These are phyloP conservation scores for Dasysyrphus albostriatus DNA, from an alignment of 2,888 invertebrate species.

Conservation along the genomic window DNA sequence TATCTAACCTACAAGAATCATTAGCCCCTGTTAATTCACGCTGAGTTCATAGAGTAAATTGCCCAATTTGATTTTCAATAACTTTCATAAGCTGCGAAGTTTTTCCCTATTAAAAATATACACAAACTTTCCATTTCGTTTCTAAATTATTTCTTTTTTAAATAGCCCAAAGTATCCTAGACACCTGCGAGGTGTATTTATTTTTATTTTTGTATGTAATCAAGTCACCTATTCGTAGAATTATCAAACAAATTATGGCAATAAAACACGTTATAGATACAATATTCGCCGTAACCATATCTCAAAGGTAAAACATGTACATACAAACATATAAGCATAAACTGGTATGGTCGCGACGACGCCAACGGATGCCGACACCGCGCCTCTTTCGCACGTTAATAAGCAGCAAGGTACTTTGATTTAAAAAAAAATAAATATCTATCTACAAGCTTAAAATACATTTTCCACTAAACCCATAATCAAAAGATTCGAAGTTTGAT, in stretches of 20 bases:
- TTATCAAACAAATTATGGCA: constrained; percentile 31
- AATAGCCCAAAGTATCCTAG: neutral
- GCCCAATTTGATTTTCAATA: neutral
- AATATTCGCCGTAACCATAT: constrained; percentile 2
- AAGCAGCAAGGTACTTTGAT: constrained; percentile 12
- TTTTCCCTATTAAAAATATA: neutral
- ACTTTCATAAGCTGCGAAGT: no score
- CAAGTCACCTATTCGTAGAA: neutral
- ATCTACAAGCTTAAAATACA: neutral
- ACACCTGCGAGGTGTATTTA: constrained; percentile 3
- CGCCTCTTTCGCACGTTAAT: constrained; percentile 12
- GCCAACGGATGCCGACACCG: no score
- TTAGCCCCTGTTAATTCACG: neutral
- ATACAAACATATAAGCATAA: neutral
- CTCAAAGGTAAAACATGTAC: neutral
- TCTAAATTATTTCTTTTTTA: neutral
- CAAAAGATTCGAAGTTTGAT: constrained; percentile 42
- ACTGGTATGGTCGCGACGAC: neutral
- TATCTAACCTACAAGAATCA: no score
- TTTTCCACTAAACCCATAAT: constrained; percentile 27
- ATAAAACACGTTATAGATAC: constrained; percentile 22
- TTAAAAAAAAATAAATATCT: neutral
- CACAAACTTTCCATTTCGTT: constrained; percentile 23
- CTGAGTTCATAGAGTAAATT: neutral
- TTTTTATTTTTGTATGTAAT: neutral